A percentile compares a stretch with the other conserved stretches of the same genome.
Evolutionary conservation across 2,797 vertebrate genomes (phyloP).

Genomic region (Danio aesculapii): DNA sequence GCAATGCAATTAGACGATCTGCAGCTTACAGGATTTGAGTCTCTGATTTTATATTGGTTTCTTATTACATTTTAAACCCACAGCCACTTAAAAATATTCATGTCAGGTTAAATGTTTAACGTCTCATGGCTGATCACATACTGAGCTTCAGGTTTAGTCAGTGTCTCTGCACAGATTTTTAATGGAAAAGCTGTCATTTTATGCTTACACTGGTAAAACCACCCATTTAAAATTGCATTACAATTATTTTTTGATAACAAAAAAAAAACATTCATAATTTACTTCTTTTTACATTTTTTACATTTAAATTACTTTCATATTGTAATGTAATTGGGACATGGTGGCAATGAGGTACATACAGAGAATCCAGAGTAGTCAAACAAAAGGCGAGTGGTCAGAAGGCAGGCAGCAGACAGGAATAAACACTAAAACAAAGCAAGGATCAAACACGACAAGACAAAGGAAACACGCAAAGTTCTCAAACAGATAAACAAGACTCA

Average conservation of each 20-base stretch:
- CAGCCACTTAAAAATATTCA: background rate
- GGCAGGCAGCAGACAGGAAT: too few relatives aligned
- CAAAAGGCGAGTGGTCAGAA: too few relatives aligned
- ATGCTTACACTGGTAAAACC: background rate
- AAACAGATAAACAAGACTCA: too few relatives aligned
- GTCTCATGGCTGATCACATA: background rate
- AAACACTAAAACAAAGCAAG: too few relatives aligned
- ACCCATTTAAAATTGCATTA: background rate
- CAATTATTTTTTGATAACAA: background rate
- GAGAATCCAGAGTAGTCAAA: too few relatives aligned
- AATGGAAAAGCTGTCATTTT: background rate
- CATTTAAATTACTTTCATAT: too few relatives aligned
- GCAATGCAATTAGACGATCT: background rate
- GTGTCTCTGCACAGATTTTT: background rate
- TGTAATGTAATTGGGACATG: too few relatives aligned
- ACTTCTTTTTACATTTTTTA: too few relatives aligned
- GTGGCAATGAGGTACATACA: too few relatives aligned
- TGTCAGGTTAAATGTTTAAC: background rate
- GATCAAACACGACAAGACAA: too few relatives aligned
- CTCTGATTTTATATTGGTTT: background rate
- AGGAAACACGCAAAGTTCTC: too few relatives aligned
- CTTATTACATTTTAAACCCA: slow-evolving; percentile 7
- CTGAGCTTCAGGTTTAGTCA: slow-evolving; percentile 4
- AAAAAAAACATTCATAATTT: too few relatives aligned
- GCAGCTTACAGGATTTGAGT: slow-evolving; percentile 5